Evolutionary conservation across 2,113 vertebrate species (phyloP).

Genomic region (Corvus moneduloides): DNA sequence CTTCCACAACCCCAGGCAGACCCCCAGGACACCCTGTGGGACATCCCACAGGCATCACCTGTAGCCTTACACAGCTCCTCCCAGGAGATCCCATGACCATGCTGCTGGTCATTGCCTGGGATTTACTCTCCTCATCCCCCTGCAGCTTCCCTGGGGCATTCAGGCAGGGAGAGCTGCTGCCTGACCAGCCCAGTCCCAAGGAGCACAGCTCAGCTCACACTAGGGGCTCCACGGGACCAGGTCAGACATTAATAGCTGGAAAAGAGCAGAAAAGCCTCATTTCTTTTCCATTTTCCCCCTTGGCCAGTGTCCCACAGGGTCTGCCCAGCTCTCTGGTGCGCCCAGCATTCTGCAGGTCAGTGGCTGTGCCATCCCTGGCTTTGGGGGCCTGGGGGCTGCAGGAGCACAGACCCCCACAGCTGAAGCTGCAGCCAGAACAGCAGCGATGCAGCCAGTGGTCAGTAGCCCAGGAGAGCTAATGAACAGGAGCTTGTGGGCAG

Average conservation of each 20-base stretch:
- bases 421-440: neutral
- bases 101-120: neutral
- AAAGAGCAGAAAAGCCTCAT: neutral
- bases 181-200: neutral
- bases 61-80: neutral
- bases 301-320: neutral
- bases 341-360: neutral
- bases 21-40: neutral
- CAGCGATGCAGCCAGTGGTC: neutral
- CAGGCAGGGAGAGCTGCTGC: neutral
- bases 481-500: neutral
- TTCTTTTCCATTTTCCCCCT: neutral
- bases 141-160: neutral
- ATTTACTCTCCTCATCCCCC: neutral
- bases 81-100: neutral
- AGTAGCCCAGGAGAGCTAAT: neutral
- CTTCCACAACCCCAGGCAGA: neutral
- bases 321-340: neutral
- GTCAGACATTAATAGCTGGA: neutral
- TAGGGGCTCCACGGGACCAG: accelerated
- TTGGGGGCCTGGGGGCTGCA: neutral
- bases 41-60: neutral
- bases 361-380: neutral
- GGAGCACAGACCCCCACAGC: neutral
- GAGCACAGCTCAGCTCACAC: neutral